These are phyloP conservation scores for Odontocolon sp. DNA, from an alignment of 2,888 invertebrate species.

Conservation along the genomic window DNA sequence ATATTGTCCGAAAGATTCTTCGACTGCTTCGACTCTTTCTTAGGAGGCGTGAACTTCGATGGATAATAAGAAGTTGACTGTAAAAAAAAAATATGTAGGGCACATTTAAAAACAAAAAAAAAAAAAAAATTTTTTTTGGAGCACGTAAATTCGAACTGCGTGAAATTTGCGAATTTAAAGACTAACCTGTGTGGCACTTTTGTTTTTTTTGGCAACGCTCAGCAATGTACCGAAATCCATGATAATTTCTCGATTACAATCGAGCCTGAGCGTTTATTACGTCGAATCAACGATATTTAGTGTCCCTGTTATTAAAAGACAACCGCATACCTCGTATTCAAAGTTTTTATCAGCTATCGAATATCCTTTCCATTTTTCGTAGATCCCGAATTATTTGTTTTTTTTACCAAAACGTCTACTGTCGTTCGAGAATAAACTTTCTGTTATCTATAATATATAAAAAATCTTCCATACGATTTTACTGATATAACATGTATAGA, in stretches of 20 bases:
- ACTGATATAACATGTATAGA: too few relatives aligned
- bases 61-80: slow-evolving; percentile 85
- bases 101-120: too few relatives aligned
- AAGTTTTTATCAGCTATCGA: slow-evolving; percentile 26
- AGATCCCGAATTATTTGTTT: background rate
- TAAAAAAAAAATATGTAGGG: slow-evolving; percentile 59
- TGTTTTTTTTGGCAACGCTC: slow-evolving; percentile 85
- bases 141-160: background rate
- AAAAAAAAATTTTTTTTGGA: background rate
- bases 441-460: background rate
- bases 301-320: slow-evolving; percentile 27
- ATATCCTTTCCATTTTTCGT: background rate
- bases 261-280: background rate
- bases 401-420: background rate
- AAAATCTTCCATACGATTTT: slow-evolving; percentile 43
- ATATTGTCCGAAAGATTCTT: slow-evolving; percentile 89
- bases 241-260: background rate
- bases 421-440: slow-evolving; percentile 17
- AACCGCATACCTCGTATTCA: slow-evolving; percentile 16
- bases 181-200: slow-evolving; percentile 75
- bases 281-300: slow-evolving; percentile 4
- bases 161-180: slow-evolving; percentile 31
- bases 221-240: slow-evolving; percentile 86
- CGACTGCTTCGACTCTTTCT: slow-evolving; percentile 88
- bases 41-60: slow-evolving; percentile 91